A percentile compares a stretch with the other conserved stretches of the same genome.
Conservation (phyloP, 2,888 invertebrate genomes). For the Drosophila borealis region DNA sequence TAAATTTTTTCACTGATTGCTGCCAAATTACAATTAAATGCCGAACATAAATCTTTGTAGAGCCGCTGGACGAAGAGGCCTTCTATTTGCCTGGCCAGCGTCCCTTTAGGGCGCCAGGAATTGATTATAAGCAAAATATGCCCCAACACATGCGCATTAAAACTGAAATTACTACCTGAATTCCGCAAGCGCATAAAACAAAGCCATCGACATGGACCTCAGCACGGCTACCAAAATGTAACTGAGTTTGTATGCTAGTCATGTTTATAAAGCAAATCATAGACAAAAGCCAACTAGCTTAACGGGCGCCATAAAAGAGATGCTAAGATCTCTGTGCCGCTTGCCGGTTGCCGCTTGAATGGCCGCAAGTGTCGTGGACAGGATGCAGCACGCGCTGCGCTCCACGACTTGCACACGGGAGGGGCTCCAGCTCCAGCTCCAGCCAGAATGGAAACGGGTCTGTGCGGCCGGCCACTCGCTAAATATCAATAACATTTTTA, state of each 20-base stretch:
- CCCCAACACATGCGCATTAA: slow-evolving; percentile 61
- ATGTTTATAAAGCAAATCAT: slow-evolving; percentile 74
- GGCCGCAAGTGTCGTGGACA: slow-evolving; percentile 69
- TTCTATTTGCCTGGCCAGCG: neutral
- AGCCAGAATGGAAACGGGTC: slow-evolving; percentile 7
- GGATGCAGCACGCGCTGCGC: slow-evolving; percentile 67
- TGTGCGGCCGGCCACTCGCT: slow-evolving; percentile 57
- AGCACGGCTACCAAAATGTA: slow-evolving; percentile 24
- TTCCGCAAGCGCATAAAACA: slow-evolving; percentile 71
- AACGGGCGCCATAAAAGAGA: slow-evolving; percentile 68
- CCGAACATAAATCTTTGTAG: slow-evolving; percentile 39
- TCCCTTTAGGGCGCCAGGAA: slow-evolving; percentile 49
- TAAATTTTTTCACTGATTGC: slow-evolving; percentile 55
- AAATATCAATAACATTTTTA: slow-evolving; percentile 79
- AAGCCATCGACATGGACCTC: slow-evolving; percentile 35
- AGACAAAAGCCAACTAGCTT: slow-evolving; percentile 63
- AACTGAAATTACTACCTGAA: slow-evolving; percentile 77
- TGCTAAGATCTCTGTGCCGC: slow-evolving; percentile 29
- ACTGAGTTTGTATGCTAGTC: slow-evolving; percentile 29
- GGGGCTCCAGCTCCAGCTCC: slow-evolving; percentile 1
- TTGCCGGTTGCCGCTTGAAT: slow-evolving; percentile 52
- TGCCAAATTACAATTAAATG: slow-evolving; percentile 54
- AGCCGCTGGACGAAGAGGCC: slow-evolving; percentile 1
- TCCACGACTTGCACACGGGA: neutral
- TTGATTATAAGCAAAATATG: slow-evolving; percentile 64